Evolutionary conservation across 1,140 invertebrate genomes (phyloP), one percentile per base, ranked within the genome.

Genomic region (Anadara kagoshimensis): DNA sequence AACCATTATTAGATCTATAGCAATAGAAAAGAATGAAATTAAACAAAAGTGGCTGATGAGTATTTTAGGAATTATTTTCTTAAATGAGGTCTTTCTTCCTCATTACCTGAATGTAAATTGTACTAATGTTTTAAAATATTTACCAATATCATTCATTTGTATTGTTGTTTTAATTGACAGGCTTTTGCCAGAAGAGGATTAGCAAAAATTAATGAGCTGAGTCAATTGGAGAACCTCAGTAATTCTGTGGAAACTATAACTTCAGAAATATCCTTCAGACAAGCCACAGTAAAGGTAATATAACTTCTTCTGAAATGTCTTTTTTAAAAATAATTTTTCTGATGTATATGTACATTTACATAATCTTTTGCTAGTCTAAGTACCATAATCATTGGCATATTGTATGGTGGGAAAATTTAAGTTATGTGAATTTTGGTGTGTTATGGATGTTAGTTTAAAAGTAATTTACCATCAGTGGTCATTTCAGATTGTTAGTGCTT

Each of bases 171-270:
- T 41, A 44, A 41, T 64, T 68, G 76, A 7, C 68, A 87, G 86
- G 81, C 80, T 62, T 87, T 89, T 86, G 88, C 88, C 0, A 72
- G 87, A 49, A 75, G 88, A 67, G 88, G 84, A 26, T 69, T 89
- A 26, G 71, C 78, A 36, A 89, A 89, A 73, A 86, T 89, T 4
- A 88, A 85, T 83, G 88, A 89, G 62, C 68, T 89, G 24, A 87
- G 85, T 79, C 82, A 88, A 62, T 67, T 89, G 14, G 87, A 89
- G 69, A 77, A 70, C 16, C 65, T 87, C 61, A 89, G 86, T 68
- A 83, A 73, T 72, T 64, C 78, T 29, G 67, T 75, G 20, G 78
- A 85, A 44, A 82, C 73, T 14, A 61, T 69, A 0, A 54, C 79
- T 11, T 76, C 78, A 41, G 86, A 86, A 44, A 61, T 66, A 5